phyloP scores from a whole-genome alignment of 2,113 vertebrate genomes.

The Lipotes vexillifer region DNA sequence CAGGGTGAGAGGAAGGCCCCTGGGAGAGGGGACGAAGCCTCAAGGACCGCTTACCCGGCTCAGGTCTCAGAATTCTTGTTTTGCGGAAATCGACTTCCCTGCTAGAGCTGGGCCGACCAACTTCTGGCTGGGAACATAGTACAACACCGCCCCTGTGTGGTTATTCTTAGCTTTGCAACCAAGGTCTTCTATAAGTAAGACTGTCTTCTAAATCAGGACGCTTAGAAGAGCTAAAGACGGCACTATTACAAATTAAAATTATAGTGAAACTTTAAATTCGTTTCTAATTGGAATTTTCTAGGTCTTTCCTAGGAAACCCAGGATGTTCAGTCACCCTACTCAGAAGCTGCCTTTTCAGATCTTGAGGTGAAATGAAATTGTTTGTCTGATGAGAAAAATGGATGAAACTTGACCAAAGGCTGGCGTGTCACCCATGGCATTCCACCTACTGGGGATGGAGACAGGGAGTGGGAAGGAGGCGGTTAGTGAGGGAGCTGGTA shows the following conservation, averaged over 20 bases:
- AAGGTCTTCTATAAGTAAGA: not conserved
- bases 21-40: not conserved
- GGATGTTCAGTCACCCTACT: not conserved
- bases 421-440: not conserved
- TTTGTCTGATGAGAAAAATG: not conserved
- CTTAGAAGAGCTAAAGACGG: not conserved
- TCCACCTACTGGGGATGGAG: not conserved
- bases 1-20: not conserved
- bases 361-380: not conserved
- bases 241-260: rapidly evolving
- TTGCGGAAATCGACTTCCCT: not conserved
- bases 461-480: not conserved
- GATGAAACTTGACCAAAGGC: not conserved
- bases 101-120: rapidly evolving
- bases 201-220: not conserved
- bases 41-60: rapidly evolving
- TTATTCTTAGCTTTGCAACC: rapidly evolving
- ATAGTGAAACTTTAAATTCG: not conserved
- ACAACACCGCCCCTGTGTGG: not conserved
- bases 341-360: not conserved
- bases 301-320: not conserved
- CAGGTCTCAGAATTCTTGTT: not conserved
- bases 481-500: rapidly evolving
- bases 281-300: not conserved
- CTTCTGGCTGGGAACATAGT: not conserved